phyloP scores from a whole-genome alignment of 2,113 vertebrate species.

The Sebastes fasciatus region DNA sequence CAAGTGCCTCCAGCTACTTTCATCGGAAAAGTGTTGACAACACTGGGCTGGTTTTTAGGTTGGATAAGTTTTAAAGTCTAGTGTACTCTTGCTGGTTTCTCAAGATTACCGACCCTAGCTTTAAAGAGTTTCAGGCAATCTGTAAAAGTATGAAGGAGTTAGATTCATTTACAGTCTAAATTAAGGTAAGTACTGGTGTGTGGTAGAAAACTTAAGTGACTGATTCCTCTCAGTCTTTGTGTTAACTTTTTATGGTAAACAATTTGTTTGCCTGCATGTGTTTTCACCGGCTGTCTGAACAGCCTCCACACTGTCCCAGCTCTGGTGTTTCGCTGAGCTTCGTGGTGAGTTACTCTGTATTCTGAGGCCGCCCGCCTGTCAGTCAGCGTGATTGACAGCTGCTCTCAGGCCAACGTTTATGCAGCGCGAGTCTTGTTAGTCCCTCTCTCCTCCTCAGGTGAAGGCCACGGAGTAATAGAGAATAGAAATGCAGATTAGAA shows the following conservation, averaged over 20 bases:
- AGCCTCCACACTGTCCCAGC: background rate
- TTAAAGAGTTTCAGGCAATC: no score
- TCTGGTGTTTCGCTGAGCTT: background rate
- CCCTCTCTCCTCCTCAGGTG: constrained; percentile 70
- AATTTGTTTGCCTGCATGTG: background rate
- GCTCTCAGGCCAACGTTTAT: constrained; percentile 70
- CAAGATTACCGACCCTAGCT: no score
- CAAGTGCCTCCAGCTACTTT: no score
- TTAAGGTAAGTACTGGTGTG: background rate
- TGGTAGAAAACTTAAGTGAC: background rate
- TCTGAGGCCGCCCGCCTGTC: constrained; percentile 65
- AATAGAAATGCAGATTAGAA: constrained; percentile 82
- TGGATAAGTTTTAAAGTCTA: no score
- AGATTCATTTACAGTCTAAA: background rate
- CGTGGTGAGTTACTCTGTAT: constrained; percentile 20
- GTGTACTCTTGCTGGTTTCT: no score
- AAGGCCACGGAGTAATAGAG: constrained; percentile 77
- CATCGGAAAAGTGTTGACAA: no score
- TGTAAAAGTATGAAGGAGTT: no score
- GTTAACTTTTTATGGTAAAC: background rate
- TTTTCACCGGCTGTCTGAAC: background rate
- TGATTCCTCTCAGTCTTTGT: background rate
- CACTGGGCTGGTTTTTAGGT: no score
- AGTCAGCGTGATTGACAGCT: constrained; percentile 78
- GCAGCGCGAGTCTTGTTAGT: constrained; percentile 64